phyloP scores from a whole-genome alignment of 2,888 invertebrate genomes.

The Homarus gammarus region DNA sequence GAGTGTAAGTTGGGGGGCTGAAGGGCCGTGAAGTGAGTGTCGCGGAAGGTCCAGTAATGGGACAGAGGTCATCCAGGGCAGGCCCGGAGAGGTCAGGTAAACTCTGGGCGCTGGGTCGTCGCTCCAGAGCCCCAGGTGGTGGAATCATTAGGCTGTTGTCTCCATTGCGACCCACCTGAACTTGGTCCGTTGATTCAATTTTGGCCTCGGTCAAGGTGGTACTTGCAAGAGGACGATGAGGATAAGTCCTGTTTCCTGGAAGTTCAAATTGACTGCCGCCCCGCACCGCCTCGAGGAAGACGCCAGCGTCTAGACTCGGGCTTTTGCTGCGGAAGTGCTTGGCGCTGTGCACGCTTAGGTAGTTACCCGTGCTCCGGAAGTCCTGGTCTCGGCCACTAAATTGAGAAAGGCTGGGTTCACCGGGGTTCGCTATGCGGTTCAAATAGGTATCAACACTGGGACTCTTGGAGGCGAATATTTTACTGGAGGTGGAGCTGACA shows the following conservation, averaged over 20 bases:
- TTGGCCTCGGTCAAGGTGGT: conserved; percentile 14
- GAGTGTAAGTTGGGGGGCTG: conserved; percentile 7
- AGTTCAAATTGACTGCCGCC: conserved; percentile 8
- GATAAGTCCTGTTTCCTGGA: not conserved
- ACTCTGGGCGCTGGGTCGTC: conserved; percentile 68
- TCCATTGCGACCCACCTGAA: not conserved
- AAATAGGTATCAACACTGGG: conserved; percentile 39
- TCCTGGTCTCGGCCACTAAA: not conserved
- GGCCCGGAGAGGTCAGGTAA: conserved; percentile 73
- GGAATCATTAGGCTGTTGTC: not conserved
- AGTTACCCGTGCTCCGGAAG: not conserved
- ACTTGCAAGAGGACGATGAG: conserved; percentile 9
- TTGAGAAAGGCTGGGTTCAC: not conserved
- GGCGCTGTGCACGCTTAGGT: conserved; percentile 13
- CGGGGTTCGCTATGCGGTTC: not conserved
- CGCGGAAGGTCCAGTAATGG: conserved; percentile 28
- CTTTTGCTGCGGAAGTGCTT: conserved; percentile 55
- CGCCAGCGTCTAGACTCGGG: conserved; percentile 50
- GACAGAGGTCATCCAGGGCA: conserved; percentile 68
- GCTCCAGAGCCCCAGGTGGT: conserved; percentile 13
- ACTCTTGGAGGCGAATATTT: conserved; percentile 1
- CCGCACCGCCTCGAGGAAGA: conserved; percentile 50
- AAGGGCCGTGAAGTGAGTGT: not conserved
- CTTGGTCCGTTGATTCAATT: not conserved
- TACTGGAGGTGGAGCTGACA: not conserved